Conservation (phyloP, 2,113 vertebrate species). For the Thryonomys swinderianus region DNA sequence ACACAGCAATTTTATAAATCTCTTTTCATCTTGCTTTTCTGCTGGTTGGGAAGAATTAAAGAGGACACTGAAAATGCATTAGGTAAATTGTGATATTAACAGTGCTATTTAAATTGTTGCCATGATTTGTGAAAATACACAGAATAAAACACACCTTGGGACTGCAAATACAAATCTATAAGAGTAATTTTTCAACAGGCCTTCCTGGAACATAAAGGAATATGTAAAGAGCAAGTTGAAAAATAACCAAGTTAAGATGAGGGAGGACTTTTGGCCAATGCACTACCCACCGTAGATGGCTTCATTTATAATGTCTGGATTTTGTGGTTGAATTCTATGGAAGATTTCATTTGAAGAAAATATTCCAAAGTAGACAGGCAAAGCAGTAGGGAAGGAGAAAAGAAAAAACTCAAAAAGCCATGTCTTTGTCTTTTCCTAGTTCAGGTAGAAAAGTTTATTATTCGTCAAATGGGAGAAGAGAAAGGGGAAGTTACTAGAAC, state of each 20-base stretch:
- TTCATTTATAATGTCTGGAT: not conserved
- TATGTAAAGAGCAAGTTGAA: not conserved
- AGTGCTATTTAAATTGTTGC: conserved; percentile 54
- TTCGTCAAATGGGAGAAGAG: not conserved
- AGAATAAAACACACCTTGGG: conserved; percentile 1
- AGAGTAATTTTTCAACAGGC: not conserved
- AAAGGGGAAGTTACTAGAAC: too few relatives aligned
- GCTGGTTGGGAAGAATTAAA: conserved; percentile 68
- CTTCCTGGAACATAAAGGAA: not conserved
- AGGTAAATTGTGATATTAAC: conserved; percentile 70
- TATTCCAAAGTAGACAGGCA: not conserved
- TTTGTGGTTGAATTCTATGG: not conserved
- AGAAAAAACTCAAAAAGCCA: not conserved
- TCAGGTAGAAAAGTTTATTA: not conserved
- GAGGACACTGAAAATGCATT: conserved; percentile 67
- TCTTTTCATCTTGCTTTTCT: conserved; percentile 63
- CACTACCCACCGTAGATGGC: not conserved
- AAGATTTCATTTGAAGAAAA: not conserved
- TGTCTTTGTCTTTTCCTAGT: not conserved
- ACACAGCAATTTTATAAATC: conserved; percentile 65
- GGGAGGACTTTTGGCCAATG: fast-evolving
- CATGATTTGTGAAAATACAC: conserved; percentile 25
- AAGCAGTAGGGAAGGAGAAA: not conserved
- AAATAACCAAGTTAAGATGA: fast-evolving
- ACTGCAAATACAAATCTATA: not conserved